A percentile compares a stretch with the other conserved stretches of the same genome.
Evolutionary conservation across 2,113 vertebrate genomes (phyloP).

Genomic region (Nycticebus coucang): DNA sequence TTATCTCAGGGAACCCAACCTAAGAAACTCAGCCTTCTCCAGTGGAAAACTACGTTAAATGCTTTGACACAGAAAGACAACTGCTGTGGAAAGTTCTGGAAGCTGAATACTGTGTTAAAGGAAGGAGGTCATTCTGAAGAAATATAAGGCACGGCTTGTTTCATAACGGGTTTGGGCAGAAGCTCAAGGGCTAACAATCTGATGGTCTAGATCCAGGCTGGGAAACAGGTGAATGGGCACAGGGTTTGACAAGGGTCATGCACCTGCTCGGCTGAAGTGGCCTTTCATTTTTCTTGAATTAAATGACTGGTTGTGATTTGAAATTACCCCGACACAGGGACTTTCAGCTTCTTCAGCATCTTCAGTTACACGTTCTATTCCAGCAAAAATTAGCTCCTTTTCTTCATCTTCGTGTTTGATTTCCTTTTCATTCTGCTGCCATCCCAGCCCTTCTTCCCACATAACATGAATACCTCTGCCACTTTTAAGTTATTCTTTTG

Average conservation of each 20-base stretch:
- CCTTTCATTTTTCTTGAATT: background rate
- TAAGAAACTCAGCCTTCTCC: background rate
- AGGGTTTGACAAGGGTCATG: background rate
- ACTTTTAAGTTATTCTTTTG: background rate
- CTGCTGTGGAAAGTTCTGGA: background rate
- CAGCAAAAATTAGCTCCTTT: background rate
- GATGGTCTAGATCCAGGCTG: background rate
- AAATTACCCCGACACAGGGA: background rate
- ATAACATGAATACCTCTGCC: background rate
- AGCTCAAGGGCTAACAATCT: background rate
- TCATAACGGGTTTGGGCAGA: background rate
- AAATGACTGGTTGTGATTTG: background rate
- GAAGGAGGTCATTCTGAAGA: background rate
- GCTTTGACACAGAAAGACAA: background rate
- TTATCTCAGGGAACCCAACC: background rate
- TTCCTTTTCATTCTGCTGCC: background rate
- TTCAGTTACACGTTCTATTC: background rate
- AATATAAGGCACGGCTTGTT: background rate
- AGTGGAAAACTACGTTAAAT: background rate
- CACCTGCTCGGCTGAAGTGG: background rate
- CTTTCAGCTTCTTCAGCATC: background rate
- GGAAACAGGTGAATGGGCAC: background rate
- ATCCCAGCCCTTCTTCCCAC: background rate
- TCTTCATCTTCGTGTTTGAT: background rate
- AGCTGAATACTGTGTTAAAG: background rate